phyloP scores from a whole-genome alignment of 2,113 vertebrate genomes.

The Psittacus erithacus region DNA sequence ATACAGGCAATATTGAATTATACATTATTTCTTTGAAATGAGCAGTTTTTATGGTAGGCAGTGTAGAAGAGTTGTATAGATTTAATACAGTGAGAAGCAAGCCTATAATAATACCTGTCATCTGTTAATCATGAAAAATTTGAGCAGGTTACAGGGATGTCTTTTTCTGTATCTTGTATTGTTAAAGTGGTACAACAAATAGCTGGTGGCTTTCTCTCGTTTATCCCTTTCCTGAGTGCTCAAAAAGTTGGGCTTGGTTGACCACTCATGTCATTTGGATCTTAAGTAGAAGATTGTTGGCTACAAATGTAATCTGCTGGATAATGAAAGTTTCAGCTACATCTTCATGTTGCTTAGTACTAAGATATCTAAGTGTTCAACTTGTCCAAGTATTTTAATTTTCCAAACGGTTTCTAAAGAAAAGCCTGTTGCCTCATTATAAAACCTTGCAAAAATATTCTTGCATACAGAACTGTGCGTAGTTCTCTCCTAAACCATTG shows the following conservation, averaged over 20 bases:
- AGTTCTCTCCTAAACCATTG: background rate
- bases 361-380: background rate
- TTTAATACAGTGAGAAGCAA: background rate
- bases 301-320: background rate
- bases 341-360: background rate
- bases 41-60: background rate
- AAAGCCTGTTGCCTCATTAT: background rate
- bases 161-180: background rate
- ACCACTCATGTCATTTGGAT: background rate
- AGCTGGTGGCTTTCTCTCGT: background rate
- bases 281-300: background rate
- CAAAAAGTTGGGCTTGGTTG: background rate
- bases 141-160: background rate
- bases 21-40: background rate
- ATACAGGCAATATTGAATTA: background rate
- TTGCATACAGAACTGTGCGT: background rate
- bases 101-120: background rate
- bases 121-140: background rate
- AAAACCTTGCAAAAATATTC: background rate
- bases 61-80: background rate
- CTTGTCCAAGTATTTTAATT: background rate
- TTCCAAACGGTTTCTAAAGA: background rate
- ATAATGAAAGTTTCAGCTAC: background rate
- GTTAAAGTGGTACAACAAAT: background rate
- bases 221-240: background rate